A percentile compares a stretch with the other conserved stretches of the same genome.
These are phyloP conservation scores for Drosophila flavopinicola DNA, from an alignment of 2,888 invertebrate species.

Conservation along the genomic window DNA sequence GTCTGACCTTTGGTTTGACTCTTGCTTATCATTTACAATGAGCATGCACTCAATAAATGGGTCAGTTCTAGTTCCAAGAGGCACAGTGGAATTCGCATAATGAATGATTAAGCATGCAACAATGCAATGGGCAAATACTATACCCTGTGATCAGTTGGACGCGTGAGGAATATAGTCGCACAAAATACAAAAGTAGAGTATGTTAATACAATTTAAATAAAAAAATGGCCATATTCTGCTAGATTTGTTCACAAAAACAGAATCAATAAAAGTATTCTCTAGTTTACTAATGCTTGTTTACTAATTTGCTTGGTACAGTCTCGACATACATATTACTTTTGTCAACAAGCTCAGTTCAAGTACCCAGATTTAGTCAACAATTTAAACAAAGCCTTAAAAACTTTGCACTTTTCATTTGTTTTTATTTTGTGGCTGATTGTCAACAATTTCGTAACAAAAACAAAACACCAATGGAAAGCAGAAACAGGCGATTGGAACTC, in stretches of 20 bases:
- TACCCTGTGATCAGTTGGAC: neutral
- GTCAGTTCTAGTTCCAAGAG: neutral
- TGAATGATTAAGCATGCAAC: neutral
- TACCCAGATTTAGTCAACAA: slow-evolving; percentile 37
- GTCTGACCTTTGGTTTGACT: neutral
- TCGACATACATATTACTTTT: no score
- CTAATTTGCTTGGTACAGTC: no score
- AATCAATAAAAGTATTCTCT: no score
- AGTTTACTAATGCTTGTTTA: no score
- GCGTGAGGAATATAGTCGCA: no score
- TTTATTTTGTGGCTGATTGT: slow-evolving; percentile 28
- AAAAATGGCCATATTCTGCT: no score
- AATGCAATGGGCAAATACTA: neutral
- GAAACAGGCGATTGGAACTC: slow-evolving; percentile 26
- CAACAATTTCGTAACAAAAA: slow-evolving; percentile 68
- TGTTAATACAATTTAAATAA: no score
- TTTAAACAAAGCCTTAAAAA: slow-evolving; percentile 18
- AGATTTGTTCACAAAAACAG: no score
- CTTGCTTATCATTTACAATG: slow-evolving; percentile 17
- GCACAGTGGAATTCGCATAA: neutral
- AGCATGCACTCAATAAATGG: slow-evolving; percentile 27
- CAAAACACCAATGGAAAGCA: slow-evolving; percentile 30
- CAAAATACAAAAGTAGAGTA: neutral
- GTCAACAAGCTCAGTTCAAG: slow-evolving; percentile 35
- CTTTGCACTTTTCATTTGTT: slow-evolving; percentile 33